phyloP scores from a whole-genome alignment of 1,140 invertebrate species.

The Melanaphis sacchari region DNA sequence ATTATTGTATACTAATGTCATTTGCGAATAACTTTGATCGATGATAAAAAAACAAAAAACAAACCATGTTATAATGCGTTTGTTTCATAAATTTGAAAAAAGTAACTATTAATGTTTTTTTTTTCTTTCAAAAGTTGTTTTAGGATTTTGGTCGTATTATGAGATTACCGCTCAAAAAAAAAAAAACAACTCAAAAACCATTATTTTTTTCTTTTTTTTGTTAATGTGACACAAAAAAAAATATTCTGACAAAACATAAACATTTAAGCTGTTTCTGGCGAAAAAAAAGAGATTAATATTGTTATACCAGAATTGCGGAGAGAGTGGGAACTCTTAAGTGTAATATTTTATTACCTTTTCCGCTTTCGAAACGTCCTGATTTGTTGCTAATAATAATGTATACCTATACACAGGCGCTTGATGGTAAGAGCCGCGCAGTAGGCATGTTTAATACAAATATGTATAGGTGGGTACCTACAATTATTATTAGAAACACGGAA shows the following conservation, averaged over 20 bases:
- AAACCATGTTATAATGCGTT: background rate
- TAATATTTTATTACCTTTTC: background rate
- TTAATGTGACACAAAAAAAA: background rate
- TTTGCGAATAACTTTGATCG: no score
- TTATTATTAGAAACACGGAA: background rate
- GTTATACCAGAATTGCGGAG: background rate
- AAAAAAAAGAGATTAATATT: background rate
- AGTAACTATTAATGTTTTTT: background rate
- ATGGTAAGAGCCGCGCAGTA: no score
- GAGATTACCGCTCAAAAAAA: background rate
- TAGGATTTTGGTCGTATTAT: background rate
- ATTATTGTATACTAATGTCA: background rate
- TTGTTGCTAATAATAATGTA: background rate
- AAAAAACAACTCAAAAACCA: background rate
- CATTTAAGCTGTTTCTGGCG: background rate
- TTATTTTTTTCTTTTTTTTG: background rate
- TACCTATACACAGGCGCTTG: background rate
- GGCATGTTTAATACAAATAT: no score
- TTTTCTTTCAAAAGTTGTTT: background rate
- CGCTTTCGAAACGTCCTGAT: background rate
- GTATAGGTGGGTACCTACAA: no score
- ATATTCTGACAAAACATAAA: background rate
- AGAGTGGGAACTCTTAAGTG: background rate
- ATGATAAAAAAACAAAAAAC: no score
- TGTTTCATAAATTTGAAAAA: background rate